A percentile compares a stretch with the other conserved stretches of the same genome.
Evolutionary conservation across 2,797 vertebrate species (phyloP).

Genomic region (Catostomus latipinnis): DNA sequence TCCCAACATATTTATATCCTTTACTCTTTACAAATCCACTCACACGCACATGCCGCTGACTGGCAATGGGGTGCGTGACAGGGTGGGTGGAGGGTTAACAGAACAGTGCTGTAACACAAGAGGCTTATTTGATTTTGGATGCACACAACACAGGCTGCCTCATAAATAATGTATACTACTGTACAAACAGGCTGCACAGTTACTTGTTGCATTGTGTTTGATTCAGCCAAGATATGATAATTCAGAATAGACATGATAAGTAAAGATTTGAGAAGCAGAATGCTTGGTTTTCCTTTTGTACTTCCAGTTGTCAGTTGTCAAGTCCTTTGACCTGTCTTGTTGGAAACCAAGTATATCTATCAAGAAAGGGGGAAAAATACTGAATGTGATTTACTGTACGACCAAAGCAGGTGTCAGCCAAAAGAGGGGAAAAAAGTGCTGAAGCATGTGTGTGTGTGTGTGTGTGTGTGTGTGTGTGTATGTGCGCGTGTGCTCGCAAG

Average conservation of each 20-base stretch:
- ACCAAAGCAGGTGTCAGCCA: slow-evolving; percentile 55
- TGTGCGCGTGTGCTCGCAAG: neutral
- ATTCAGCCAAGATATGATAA: neutral
- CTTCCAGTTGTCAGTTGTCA: neutral
- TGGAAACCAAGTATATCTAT: slow-evolving; percentile 12
- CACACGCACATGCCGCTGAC: slow-evolving; percentile 55
- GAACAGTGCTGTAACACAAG: slow-evolving; percentile 51
- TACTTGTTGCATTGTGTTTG: slow-evolving; percentile 32
- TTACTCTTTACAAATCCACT: slow-evolving; percentile 66
- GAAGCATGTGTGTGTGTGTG: slow-evolving; percentile 22
- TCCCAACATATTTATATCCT: slow-evolving; percentile 88
- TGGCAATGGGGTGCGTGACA: slow-evolving; percentile 47
- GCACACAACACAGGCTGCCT: slow-evolving; percentile 34
- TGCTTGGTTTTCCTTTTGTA: slow-evolving; percentile 13
- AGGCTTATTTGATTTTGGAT: slow-evolving; percentile 56
- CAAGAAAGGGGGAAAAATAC: slow-evolving; percentile 1
- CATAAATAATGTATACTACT: slow-evolving; percentile 55
- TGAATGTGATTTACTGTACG: neutral
- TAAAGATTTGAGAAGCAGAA: slow-evolving; percentile 13
- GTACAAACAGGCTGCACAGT: slow-evolving; percentile 29
- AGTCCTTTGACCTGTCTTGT: slow-evolving; percentile 13
- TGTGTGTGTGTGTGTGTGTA: slow-evolving; percentile 25
- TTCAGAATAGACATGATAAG: slow-evolving; percentile 2
- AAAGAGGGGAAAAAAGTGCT: slow-evolving; percentile 43
- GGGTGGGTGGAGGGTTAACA: slow-evolving; percentile 51